Percentiles rank a stretch among this genome's conserved stretches.
These are phyloP conservation scores for Azorinus chamasolen DNA, from an alignment of 2,888 invertebrate genomes.

Conservation along the genomic window DNA sequence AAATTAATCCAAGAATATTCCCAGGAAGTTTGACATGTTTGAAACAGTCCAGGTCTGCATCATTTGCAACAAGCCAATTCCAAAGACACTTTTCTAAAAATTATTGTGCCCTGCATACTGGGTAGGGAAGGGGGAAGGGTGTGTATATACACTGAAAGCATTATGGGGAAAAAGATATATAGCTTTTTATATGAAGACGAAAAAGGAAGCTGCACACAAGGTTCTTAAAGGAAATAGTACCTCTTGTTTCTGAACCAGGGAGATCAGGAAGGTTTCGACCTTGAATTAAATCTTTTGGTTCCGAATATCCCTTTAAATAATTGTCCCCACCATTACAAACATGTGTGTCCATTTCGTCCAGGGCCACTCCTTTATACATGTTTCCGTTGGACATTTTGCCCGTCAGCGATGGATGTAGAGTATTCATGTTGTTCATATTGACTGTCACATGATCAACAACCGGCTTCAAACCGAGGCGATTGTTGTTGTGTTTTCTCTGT, in stretches of 20 bases:
- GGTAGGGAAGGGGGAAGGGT: too few relatives aligned
- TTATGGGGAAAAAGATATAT: too few relatives aligned
- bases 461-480: constrained; percentile 79
- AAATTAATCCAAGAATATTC: too few relatives aligned
- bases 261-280: constrained; percentile 84
- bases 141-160: too few relatives aligned
- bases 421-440: constrained; percentile 89
- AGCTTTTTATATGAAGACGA: too few relatives aligned
- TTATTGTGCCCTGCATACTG: too few relatives aligned
- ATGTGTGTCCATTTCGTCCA: constrained; percentile 83
- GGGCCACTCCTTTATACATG: constrained; percentile 86
- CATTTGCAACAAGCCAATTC: too few relatives aligned
- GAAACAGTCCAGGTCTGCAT: too few relatives aligned
- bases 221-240: constrained; percentile 19
- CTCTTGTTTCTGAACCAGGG: constrained; percentile 76
- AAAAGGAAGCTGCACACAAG: too few relatives aligned
- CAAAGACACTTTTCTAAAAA: too few relatives aligned
- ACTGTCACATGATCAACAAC: constrained; percentile 88
- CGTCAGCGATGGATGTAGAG: constrained; percentile 66
- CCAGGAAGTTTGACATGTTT: too few relatives aligned
- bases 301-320: constrained; percentile 71
- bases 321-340: constrained; percentile 73
- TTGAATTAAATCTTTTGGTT: constrained; percentile 82
- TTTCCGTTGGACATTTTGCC: constrained; percentile 85
- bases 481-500: constrained; percentile 80